These are phyloP conservation scores for Elachura formosa DNA, from an alignment of 2,113 vertebrate species.

Conservation along the genomic window DNA sequence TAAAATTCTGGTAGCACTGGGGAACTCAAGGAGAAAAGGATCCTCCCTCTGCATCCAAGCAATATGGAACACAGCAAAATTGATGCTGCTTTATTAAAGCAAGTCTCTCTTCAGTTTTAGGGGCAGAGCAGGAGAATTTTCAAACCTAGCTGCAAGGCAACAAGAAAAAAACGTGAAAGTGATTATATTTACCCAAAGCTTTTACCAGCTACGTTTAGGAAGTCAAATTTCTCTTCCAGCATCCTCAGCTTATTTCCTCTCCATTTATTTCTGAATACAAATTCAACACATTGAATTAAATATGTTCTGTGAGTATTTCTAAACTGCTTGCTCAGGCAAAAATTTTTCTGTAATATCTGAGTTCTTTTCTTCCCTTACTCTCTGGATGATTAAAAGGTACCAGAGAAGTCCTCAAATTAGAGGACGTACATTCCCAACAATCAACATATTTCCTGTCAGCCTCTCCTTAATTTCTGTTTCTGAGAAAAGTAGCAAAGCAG, in stretches of 20 bases:
- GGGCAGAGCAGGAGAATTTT: not conserved
- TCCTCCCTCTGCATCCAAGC: not conserved
- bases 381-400: not conserved
- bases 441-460: not conserved
- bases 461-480: not conserved
- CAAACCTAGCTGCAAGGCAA: slow-evolving; percentile 24
- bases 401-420: not conserved
- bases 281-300: slow-evolving; percentile 32
- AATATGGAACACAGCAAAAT: not conserved
- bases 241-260: slow-evolving; percentile 17
- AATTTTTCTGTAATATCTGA: not conserved
- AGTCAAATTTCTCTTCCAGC: slow-evolving; percentile 32
- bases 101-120: not conserved
- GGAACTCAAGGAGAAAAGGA: not conserved
- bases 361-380: not conserved
- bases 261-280: slow-evolving; percentile 3
- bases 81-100: slow-evolving; percentile 5
- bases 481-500: not conserved
- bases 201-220: slow-evolving; percentile 5
- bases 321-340: slow-evolving; percentile 23
- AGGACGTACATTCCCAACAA: accelerated
- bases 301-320: slow-evolving; percentile 1
- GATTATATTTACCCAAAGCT: slow-evolving; percentile 19
- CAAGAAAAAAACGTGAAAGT: slow-evolving; percentile 14
- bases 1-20: not conserved